Evolutionary conservation across 64 coral and sea anemone genomes (phyloP).

Genomic region (Exaiptasia diaphana): DNA sequence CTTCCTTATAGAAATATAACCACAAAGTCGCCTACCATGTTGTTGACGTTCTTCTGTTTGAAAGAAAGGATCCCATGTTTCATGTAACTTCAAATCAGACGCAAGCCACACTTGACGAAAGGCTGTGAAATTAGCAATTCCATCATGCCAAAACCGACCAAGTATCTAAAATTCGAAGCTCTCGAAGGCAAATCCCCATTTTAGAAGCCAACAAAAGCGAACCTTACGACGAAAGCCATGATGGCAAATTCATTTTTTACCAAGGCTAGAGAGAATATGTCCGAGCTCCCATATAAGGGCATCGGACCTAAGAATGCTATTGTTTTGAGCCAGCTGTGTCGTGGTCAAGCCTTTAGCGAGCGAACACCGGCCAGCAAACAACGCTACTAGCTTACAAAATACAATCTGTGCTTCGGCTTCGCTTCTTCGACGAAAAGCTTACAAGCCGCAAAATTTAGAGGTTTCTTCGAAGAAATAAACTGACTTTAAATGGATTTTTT

Average conservation of each 20-base stretch:
- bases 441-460: no score
- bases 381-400: no score
- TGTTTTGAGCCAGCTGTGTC: conserved; percentile 19
- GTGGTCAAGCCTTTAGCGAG: no score
- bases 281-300: conserved; percentile 15
- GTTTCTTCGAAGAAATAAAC: no score
- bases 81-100: neutral
- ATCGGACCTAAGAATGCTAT: conserved; percentile 8
- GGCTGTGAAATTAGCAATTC: conserved; percentile 11
- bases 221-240: neutral
- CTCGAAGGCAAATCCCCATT: conserved; percentile 26
- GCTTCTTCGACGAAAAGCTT: no score
- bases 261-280: conserved; percentile 32
- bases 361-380: no score
- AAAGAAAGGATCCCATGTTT: conserved; percentile 17
- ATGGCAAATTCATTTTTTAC: conserved; percentile 35
- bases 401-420: no score
- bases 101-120: neutral
- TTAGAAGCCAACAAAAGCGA: neutral
- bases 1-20: neutral
- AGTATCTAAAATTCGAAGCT: neutral
- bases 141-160: neutral
- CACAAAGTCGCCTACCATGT: conserved; percentile 18
- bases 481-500: no score
- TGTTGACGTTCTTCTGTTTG: conserved; percentile 2